These are phyloP conservation scores for Phymatocera aterrima DNA, from an alignment of 2,888 invertebrate species.

Conservation along the genomic window DNA sequence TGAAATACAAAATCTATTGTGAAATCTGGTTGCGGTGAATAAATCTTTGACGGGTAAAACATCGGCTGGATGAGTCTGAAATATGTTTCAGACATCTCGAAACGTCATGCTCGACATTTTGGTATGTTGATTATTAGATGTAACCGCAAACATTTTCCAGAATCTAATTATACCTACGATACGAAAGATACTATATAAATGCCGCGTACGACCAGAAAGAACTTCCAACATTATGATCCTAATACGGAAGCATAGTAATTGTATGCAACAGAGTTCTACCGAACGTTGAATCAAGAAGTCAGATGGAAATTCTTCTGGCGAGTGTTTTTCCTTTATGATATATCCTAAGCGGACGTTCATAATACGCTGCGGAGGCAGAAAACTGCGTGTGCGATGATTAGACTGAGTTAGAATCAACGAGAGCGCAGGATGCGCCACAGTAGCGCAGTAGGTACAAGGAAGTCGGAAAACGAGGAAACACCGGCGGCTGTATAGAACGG, in stretches of 20 bases:
- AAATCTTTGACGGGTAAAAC: neutral
- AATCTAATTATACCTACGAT: neutral
- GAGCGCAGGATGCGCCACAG: slow-evolving; percentile 16
- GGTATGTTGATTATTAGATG: neutral
- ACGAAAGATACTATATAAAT: neutral
- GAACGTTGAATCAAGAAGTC: neutral
- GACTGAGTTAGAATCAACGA: slow-evolving; percentile 26
- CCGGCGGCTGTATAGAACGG: slow-evolving; percentile 2
- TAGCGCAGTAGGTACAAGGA: slow-evolving; percentile 3
- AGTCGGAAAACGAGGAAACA: slow-evolving; percentile 32
- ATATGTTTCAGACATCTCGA: neutral
- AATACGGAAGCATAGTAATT: neutral
- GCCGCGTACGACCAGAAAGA: neutral
- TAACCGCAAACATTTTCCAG: neutral
- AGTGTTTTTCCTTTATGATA: neutral
- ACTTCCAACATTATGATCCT: neutral
- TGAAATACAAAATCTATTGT: too few relatives aligned
- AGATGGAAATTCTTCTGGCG: neutral
- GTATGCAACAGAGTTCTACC: neutral
- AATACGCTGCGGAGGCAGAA: neutral
- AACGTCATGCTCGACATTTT: neutral
- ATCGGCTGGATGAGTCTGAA: neutral
- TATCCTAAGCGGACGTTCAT: neutral
- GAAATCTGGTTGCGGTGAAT: neutral
- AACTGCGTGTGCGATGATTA: slow-evolving; percentile 15